Evolutionary conservation across 2,888 invertebrate species (phyloP).

Genomic region (Melanophora roralis): DNA sequence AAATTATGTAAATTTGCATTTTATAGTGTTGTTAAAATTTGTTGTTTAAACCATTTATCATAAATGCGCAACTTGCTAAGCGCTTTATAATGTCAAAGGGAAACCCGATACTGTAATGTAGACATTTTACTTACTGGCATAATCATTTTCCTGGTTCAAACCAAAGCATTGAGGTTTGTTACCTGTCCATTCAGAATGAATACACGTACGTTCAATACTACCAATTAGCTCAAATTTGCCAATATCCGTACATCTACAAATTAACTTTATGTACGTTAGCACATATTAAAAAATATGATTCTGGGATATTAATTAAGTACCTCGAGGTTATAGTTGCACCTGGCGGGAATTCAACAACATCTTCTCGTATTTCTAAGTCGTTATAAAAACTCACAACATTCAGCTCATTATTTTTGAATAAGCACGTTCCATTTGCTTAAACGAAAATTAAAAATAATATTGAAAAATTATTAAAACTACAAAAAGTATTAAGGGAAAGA

Average conservation of each 20-base stretch:
- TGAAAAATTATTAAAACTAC: no score
- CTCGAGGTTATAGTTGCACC: constrained; percentile 83
- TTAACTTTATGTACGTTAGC: not conserved
- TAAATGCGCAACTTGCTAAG: no score
- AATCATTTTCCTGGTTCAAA: constrained; percentile 90
- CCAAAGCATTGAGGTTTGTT: constrained; percentile 87
- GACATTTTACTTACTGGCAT: constrained; percentile 82
- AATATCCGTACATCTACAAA: constrained; percentile 85
- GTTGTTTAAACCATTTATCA: no score
- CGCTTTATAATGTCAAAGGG: no score
- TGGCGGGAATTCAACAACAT: constrained; percentile 86
- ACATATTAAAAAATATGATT: not conserved
- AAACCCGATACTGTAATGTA: no score
- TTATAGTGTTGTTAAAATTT: no score
- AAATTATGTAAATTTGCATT: no score
- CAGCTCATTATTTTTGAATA: constrained; percentile 86
- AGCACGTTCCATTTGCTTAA: constrained; percentile 84
- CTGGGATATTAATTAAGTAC: constrained; percentile 70
- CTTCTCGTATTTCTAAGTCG: constrained; percentile 86
- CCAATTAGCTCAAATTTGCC: constrained; percentile 92
- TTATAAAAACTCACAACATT: constrained; percentile 89
- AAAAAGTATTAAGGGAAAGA: no score
- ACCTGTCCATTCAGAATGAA: constrained; percentile 89
- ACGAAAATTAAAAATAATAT: not conserved
- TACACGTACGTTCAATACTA: constrained; percentile 83